phyloP scores from a whole-genome alignment of 2,888 invertebrate species.

The Congeria kusceri region DNA sequence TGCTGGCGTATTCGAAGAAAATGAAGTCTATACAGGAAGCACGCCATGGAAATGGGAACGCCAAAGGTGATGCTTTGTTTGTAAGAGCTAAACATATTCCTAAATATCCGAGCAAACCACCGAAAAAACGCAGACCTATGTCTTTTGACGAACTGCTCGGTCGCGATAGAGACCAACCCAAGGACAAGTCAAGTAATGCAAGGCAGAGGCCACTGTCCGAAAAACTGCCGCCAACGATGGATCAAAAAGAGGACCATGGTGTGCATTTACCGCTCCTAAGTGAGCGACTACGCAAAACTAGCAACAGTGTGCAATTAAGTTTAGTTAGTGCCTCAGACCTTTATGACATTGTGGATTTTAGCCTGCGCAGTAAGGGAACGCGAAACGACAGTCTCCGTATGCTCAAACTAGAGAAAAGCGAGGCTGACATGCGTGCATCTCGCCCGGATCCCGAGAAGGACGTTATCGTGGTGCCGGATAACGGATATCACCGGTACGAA shows the following conservation, averaged over 20 bases:
- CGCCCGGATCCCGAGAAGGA: background rate
- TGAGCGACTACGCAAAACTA: conserved; percentile 58
- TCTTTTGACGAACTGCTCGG: conserved; percentile 74
- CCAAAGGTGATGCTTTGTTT: conserved; percentile 59
- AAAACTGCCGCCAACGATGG: conserved; percentile 46
- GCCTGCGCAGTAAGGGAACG: conserved; percentile 65
- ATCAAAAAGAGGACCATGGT: conserved; percentile 39
- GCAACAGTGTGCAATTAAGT: conserved; percentile 68
- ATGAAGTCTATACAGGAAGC: conserved; percentile 64
- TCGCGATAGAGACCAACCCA: conserved; percentile 44
- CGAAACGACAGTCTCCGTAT: conserved; percentile 52
- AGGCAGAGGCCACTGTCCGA: conserved; percentile 59
- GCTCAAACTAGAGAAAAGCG: conserved; percentile 52
- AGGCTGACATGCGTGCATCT: background rate
- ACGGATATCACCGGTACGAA: conserved; percentile 36
- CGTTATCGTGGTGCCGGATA: conserved; percentile 11
- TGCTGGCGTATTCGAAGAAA: conserved; percentile 68
- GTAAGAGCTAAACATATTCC: conserved; percentile 72
- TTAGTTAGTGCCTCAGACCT: conserved; percentile 75
- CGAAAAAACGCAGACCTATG: conserved; percentile 66
- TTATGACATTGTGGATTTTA: conserved; percentile 75
- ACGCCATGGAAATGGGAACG: conserved; percentile 30
- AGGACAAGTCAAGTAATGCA: conserved; percentile 14
- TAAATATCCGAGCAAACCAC: conserved; percentile 59
- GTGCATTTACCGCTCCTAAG: conserved; percentile 60